phyloP scores from a whole-genome alignment of 2,888 invertebrate genomes.

The Pristionchus exspectatus region DNA sequence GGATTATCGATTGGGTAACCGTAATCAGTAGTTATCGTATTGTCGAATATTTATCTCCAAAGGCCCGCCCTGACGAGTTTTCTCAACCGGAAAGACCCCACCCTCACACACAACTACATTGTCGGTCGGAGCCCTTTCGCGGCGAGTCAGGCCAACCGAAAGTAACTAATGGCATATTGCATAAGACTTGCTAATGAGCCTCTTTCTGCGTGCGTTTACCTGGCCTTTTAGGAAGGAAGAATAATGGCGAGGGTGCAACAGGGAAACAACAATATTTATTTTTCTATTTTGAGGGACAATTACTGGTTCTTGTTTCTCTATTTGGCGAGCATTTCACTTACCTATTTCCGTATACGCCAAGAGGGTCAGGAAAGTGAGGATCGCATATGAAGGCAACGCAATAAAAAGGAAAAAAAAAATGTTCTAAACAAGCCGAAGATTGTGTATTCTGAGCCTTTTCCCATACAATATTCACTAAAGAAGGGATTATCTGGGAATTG shows the following conservation, averaged over 20 bases:
- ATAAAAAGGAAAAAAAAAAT: no score
- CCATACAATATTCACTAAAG: no score
- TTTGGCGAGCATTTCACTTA: no score
- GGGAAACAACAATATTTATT: neutral
- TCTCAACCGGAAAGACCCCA: conserved; percentile 29
- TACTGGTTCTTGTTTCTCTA: no score
- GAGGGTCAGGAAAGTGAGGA: no score
- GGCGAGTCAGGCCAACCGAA: neutral
- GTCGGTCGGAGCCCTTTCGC: conserved; percentile 22
- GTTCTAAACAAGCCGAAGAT: neutral
- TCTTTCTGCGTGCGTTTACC: conserved; percentile 9
- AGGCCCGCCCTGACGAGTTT: neutral
- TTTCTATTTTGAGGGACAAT: no score
- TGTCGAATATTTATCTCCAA: neutral
- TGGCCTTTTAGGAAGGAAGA: conserved; percentile 11
- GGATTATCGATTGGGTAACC: neutral
- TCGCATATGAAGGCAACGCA: no score
- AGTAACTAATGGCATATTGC: conserved; percentile 48
- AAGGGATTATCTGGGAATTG: no score
- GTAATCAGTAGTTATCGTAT: neutral
- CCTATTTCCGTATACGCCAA: no score
- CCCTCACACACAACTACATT: neutral
- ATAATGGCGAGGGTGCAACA: neutral
- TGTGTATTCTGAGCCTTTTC: no score
- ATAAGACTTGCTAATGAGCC: conserved; percentile 38